phyloP scores from a whole-genome alignment of 2,888 invertebrate genomes.

The Chrysomela aeneicollis region DNA sequence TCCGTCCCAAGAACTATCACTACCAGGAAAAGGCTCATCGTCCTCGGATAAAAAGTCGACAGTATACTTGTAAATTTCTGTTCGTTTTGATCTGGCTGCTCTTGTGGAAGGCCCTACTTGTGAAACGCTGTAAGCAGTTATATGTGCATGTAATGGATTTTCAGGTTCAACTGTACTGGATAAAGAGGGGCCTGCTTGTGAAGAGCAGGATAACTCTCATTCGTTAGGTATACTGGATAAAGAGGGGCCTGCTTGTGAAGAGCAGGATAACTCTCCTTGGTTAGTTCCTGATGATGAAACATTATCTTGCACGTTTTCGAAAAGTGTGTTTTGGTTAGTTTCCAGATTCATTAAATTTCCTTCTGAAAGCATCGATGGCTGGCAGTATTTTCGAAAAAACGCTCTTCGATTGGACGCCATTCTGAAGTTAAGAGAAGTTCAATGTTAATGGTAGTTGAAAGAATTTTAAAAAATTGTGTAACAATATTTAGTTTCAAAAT shows the following conservation, averaged over 20 bases:
- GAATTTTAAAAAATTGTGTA: slow-evolving; percentile 1
- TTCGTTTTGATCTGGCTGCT: slow-evolving; percentile 7
- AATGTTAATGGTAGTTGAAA: slow-evolving; percentile 4
- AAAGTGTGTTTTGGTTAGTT: slow-evolving; percentile 8
- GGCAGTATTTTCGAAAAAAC: slow-evolving; percentile 6
- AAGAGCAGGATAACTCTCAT: slow-evolving; percentile 8
- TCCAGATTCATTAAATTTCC: slow-evolving; percentile 12
- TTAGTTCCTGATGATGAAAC: slow-evolving; percentile 8
- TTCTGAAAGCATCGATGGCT: slow-evolving; percentile 5
- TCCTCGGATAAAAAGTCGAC: slow-evolving; percentile 11
- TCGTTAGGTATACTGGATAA: slow-evolving; percentile 1
- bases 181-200: slow-evolving; percentile 9
- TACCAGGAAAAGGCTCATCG: slow-evolving; percentile 10
- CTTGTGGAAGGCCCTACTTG: slow-evolving; percentile 7
- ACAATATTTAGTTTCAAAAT: slow-evolving; percentile 4
- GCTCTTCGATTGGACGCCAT: slow-evolving; percentile 10
- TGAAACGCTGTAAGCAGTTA: not conserved
- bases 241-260: slow-evolving; percentile 7
- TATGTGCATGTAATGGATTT: slow-evolving; percentile 11
- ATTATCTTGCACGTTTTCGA: not conserved
- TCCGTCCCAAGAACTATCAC: slow-evolving; percentile 8
- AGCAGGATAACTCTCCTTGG: slow-evolving; percentile 5
- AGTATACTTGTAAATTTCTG: slow-evolving; percentile 5
- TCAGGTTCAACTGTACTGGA: not conserved
- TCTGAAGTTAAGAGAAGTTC: slow-evolving; percentile 7